These are phyloP conservation scores for Oxyruncus cristatus DNA, from an alignment of 2,113 vertebrate species.

Conservation along the genomic window DNA sequence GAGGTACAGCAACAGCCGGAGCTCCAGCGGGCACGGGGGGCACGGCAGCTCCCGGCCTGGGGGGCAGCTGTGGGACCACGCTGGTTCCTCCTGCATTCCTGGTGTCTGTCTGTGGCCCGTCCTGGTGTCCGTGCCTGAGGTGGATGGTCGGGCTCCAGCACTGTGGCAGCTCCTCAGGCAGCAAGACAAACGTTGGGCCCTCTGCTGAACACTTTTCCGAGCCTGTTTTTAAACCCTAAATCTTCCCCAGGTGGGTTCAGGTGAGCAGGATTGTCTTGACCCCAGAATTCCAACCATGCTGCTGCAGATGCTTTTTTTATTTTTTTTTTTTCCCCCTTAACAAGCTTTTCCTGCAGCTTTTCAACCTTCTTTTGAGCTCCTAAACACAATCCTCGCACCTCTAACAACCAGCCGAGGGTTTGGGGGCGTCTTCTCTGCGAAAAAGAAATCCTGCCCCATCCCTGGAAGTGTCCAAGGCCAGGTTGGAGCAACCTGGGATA, in stretches of 20 bases:
- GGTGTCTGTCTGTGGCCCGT: slow-evolving; percentile 2
- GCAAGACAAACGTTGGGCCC: neutral
- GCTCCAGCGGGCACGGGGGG: neutral
- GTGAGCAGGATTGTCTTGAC: neutral
- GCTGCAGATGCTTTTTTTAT: neutral
- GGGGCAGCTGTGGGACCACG: neutral
- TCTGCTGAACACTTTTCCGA: neutral
- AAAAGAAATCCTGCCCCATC: neutral
- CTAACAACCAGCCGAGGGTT: neutral
- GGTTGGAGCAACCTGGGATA: neutral
- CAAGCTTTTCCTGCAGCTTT: neutral
- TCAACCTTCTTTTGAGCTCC: neutral
- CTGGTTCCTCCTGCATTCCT: neutral
- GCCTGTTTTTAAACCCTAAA: neutral
- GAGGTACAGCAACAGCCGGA: slow-evolving; percentile 53
- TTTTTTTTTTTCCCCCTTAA: rapidly evolving
- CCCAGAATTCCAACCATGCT: neutral
- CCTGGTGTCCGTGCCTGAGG: neutral
- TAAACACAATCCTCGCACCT: rapidly evolving
- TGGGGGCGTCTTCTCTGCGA: neutral
- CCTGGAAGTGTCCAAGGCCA: neutral
- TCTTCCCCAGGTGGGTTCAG: neutral
- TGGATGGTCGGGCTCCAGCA: neutral
- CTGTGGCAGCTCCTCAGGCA: neutral
- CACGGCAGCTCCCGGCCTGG: neutral